phyloP scores from a whole-genome alignment of 2,113 vertebrate genomes.

The Phrynocephalus versicolor region DNA sequence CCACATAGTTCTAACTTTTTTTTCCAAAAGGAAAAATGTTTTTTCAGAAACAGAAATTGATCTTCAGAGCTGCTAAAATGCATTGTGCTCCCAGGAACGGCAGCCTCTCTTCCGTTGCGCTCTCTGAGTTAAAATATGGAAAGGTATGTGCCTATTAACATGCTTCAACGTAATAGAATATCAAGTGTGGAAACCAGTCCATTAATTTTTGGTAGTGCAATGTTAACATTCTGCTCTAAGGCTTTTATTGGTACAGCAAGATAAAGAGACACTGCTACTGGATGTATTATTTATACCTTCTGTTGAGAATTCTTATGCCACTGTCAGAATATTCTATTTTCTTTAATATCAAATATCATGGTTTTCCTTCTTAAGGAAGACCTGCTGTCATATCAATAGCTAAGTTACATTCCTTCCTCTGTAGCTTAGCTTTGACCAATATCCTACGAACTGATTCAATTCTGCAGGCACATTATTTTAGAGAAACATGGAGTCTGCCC shows the following conservation, averaged over 20 bases:
- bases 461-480: conserved; percentile 23
- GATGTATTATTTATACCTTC: conserved; percentile 34
- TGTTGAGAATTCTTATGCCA: conserved; percentile 26
- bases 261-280: conserved; percentile 27
- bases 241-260: conserved; percentile 28
- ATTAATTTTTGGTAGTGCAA: conserved; percentile 38
- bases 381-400: conserved; percentile 27
- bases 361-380: conserved; percentile 28
- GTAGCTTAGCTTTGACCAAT: conserved; percentile 33
- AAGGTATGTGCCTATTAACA: neutral
- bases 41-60: neutral
- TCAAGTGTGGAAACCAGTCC: conserved; percentile 18
- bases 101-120: conserved; percentile 15
- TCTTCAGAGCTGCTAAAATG: conserved; percentile 12
- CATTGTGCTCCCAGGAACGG: neutral
- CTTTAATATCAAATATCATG: conserved; percentile 31
- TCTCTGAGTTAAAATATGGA: conserved; percentile 9
- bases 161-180: conserved; percentile 26
- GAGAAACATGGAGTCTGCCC: neutral
- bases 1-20: neutral
- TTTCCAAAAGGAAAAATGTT: neutral
- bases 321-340: conserved; percentile 33
- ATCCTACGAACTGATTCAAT: conserved; percentile 30
- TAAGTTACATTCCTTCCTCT: conserved; percentile 26
- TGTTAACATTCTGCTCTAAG: neutral